Conservation (phyloP, 2,113 vertebrate species). For the Entelurus aequoreus region DNA sequence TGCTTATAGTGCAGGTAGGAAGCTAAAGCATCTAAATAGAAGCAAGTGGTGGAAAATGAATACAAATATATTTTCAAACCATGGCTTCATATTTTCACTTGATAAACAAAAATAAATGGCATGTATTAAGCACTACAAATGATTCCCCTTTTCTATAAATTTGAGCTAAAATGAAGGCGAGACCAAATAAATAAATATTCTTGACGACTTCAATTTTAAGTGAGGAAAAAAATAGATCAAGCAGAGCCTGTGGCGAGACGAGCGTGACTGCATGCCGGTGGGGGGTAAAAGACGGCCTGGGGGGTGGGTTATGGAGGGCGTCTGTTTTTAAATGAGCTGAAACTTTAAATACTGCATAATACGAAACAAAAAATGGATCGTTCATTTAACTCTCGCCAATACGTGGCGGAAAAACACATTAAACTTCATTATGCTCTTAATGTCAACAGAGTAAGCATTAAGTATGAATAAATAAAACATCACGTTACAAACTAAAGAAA, state of each 20-base stretch:
- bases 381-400: constrained; percentile 93
- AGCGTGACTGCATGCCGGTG: constrained; percentile 78
- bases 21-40: constrained; percentile 32
- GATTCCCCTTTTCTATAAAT: constrained; percentile 24
- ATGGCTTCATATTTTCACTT: background rate
- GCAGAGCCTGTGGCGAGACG: constrained; percentile 83
- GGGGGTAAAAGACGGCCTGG: constrained; percentile 86
- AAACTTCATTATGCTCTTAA: constrained; percentile 93
- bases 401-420: constrained; percentile 95
- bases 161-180: constrained; percentile 44
- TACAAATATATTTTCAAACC: constrained; percentile 18
- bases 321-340: constrained; percentile 99
- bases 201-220: constrained; percentile 67
- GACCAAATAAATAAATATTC: constrained; percentile 69
- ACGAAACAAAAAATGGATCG: constrained; percentile 97
- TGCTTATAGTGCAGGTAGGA: constrained; percentile 49
- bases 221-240: constrained; percentile 72
- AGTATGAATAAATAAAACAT: constrained; percentile 74
- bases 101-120: constrained; percentile 15
- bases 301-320: constrained; percentile 80
- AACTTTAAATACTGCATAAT: constrained; percentile 99
- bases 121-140: constrained; percentile 24
- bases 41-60: constrained; percentile 28
- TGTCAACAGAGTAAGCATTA: constrained; percentile 92
- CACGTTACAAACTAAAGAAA: constrained; percentile 21